Percentiles rank a stretch among this genome's conserved stretches.
phyloP scores from a whole-genome alignment of 2,113 vertebrate species.

The Stigmatopora nigra region DNA sequence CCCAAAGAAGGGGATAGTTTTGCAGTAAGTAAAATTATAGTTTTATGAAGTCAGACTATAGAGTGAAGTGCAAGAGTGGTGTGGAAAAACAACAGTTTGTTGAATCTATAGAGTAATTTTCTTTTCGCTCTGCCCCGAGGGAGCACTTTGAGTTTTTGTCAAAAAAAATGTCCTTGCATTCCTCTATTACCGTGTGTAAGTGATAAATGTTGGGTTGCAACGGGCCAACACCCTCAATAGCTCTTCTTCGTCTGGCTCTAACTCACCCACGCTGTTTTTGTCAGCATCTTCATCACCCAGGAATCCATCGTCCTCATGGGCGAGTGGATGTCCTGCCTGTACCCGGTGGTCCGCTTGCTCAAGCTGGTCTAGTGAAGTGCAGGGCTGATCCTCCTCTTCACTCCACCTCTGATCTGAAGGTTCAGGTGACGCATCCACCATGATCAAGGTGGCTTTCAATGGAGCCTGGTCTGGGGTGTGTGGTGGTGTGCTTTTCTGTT shows the following conservation, averaged over 20 bases:
- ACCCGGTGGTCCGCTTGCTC: constrained; percentile 14
- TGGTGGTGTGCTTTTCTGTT: constrained; percentile 20
- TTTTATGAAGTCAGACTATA: too few relatives aligned
- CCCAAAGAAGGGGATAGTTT: not conserved
- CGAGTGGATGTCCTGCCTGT: not conserved
- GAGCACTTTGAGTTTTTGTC: not conserved
- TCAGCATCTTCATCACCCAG: constrained; percentile 37
- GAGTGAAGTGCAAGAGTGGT: too few relatives aligned
- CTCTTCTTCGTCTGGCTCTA: constrained; percentile 54
- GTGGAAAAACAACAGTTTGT: too few relatives aligned
- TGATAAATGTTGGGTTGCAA: constrained; percentile 50
- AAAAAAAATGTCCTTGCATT: not conserved
- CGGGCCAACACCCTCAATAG: constrained; percentile 46
- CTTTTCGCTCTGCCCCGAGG: not conserved
- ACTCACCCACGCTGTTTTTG: constrained; percentile 39
- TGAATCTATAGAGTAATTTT: not conserved
- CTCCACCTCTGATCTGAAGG: not conserved
- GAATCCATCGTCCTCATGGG: constrained; percentile 20
- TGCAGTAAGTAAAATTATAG: too few relatives aligned
- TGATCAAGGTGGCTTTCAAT: constrained; percentile 34
- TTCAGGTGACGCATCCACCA: constrained; percentile 26
- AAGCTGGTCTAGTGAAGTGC: constrained; percentile 37
- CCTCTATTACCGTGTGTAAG: constrained; percentile 46
- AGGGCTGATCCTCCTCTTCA: constrained; percentile 28
- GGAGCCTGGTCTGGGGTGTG: constrained; percentile 31